A percentile compares a stretch with the other conserved stretches of the same genome.
phyloP scores from a whole-genome alignment of 2,888 invertebrate species.

The Cheilosia impressa region DNA sequence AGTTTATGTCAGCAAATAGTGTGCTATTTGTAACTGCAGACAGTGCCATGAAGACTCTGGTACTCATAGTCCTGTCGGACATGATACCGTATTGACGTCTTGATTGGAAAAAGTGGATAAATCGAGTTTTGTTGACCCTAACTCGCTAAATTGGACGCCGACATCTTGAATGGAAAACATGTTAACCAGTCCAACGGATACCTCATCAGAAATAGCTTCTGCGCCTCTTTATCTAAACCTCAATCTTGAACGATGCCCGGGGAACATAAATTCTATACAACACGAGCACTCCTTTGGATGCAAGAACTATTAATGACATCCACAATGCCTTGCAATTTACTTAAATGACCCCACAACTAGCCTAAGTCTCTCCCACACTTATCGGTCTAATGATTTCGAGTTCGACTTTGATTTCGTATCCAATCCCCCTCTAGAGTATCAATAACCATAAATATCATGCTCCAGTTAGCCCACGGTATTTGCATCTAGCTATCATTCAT shows the following conservation, averaged over 20 bases:
- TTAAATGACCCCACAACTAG: constrained; percentile 25
- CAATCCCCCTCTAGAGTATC: constrained; percentile 42
- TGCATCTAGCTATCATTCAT: constrained; percentile 46
- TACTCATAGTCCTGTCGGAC: too few relatives aligned
- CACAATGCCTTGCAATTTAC: constrained; percentile 23
- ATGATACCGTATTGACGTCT: too few relatives aligned
- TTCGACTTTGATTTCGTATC: constrained; percentile 50
- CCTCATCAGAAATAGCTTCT: neutral
- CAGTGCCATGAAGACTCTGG: too few relatives aligned
- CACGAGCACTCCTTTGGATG: constrained; percentile 3
- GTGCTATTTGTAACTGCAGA: too few relatives aligned
- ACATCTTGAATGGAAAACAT: neutral
- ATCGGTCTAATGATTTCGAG: constrained; percentile 54
- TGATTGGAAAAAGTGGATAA: too few relatives aligned
- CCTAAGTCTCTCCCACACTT: constrained; percentile 59
- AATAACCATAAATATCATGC: constrained; percentile 73
- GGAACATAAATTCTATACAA: constrained; percentile 29
- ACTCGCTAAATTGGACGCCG: neutral
- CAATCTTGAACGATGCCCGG: constrained; percentile 6
- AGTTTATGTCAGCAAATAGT: too few relatives aligned
- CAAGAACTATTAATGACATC: constrained; percentile 6
- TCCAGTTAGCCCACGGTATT: constrained; percentile 67
- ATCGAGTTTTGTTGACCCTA: too few relatives aligned
- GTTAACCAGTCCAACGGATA: neutral
- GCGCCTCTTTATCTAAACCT: neutral